Evolutionary conservation across 2,888 invertebrate genomes (phyloP), one percentile per base, ranked within the genome.

Genomic region (Trachelus iudaicus): DNA sequence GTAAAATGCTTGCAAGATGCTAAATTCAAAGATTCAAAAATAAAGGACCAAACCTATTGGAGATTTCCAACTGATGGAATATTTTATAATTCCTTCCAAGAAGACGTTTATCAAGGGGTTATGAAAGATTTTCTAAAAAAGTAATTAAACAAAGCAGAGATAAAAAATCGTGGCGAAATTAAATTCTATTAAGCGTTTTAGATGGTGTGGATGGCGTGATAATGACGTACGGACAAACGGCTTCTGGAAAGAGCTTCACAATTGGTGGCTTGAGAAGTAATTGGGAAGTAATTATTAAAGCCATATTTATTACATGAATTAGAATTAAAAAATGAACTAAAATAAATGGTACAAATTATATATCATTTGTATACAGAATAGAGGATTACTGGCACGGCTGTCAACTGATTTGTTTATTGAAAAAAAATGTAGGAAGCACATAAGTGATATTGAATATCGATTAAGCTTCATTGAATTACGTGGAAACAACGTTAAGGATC

Each of bases 181-280:
- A 71, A 76, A 82, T 56, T 40, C 69, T 73, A 86, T 87, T 79
- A 76, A 92, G 90, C 77, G 86, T 89, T 81, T 81, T 91, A 81
- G 85, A 85, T 34, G 92, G 92, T 1, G 84, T 83, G 69, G 89
- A 87, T 83, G 91, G 88, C 15, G 84, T 92, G 31, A 84, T 93
- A 75, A 82, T 91, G 73, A 86, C 89, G 73, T 92, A 89, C 81
- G 92, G 93, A 1, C 92, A 92, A 87, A 92, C 91, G 0, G 92
- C 92, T 35, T 89, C 90, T 31, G 92, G 87, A 69, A 87, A 87
- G 68, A 87, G 87, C 69, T 87, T 87, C 75, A 87, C 88, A 1
- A 77, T 81, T 6, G 79, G 79, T 11, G 85, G 85, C 31, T 68
- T 87, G 0, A 79, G 81, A 68, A 87, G 83, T 77, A 84, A 83